Evolutionary conservation across 2,888 invertebrate genomes (phyloP).

Genomic region (Caradrina clavipalpis): DNA sequence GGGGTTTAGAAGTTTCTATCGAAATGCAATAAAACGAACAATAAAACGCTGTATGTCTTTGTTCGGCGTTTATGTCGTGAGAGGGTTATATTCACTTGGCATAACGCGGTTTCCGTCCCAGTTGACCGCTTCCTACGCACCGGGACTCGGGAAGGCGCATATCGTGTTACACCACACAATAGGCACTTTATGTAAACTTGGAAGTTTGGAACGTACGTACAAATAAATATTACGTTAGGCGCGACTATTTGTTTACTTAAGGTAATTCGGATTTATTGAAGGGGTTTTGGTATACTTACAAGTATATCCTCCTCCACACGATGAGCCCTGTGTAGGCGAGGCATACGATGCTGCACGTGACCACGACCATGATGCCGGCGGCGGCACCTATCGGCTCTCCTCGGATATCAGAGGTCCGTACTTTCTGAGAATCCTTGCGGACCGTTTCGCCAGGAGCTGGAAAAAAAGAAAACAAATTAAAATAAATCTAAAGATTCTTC

Average conservation of each 20-base stretch:
- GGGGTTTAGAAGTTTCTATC: conserved; percentile 45
- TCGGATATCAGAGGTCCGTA: conserved; percentile 66
- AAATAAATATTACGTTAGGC: conserved; percentile 47
- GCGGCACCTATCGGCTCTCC: conserved; percentile 82
- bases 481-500: neutral
- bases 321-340: conserved; percentile 84
- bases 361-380: conserved; percentile 85
- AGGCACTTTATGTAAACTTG: conserved; percentile 59
- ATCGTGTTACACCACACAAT: conserved; percentile 80
- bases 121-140: conserved; percentile 85
- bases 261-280: conserved; percentile 19
- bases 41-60: conserved; percentile 62
- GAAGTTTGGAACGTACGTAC: conserved; percentile 8
- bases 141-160: conserved; percentile 66
- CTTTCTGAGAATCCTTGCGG: conserved; percentile 76
- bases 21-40: conserved; percentile 62
- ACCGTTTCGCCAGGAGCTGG: conserved; percentile 73
- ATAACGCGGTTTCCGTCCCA: conserved; percentile 76
- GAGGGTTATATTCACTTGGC: conserved; percentile 59
- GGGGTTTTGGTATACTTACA: conserved; percentile 75
- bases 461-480: conserved; percentile 31
- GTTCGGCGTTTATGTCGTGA: conserved; percentile 62
- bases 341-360: conserved; percentile 84
- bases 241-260: conserved; percentile 11
- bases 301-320: conserved; percentile 85